These are phyloP conservation scores for Aythya fuligula DNA, from an alignment of 2,797 vertebrate species.

Conservation along the genomic window DNA sequence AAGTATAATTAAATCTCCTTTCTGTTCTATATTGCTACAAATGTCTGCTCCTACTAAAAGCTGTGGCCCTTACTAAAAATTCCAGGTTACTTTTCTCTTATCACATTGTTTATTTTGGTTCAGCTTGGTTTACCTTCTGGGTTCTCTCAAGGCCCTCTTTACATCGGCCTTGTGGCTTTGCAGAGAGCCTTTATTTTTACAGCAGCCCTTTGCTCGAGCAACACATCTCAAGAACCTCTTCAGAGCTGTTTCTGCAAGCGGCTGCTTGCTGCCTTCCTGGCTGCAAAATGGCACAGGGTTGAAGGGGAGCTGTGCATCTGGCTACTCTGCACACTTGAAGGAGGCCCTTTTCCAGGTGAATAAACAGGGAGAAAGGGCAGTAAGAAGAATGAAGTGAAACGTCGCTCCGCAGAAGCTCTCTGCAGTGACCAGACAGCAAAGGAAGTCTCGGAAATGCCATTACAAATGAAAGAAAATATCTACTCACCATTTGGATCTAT, in stretches of 20 bases:
- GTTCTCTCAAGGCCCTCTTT: neutral
- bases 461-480: neutral
- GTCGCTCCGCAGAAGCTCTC: neutral
- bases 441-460: neutral
- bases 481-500: fast-evolving
- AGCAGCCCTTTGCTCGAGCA: neutral
- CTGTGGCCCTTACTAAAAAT: neutral
- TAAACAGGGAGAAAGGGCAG: neutral
- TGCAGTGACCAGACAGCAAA: neutral
- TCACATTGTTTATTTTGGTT: neutral
- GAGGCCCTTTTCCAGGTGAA: neutral
- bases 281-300: neutral
- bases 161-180: neutral
- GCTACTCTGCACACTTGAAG: neutral
- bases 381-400: neutral
- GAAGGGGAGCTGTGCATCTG: neutral
- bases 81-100: neutral
- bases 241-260: neutral
- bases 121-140: neutral
- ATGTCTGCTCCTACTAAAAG: neutral
- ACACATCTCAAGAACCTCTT: neutral
- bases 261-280: neutral
- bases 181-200: neutral
- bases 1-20: neutral
- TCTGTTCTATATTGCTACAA: neutral